Evolutionary conservation across 2,113 vertebrate genomes (phyloP).

Genomic region (Hippocampus barbouri): DNA sequence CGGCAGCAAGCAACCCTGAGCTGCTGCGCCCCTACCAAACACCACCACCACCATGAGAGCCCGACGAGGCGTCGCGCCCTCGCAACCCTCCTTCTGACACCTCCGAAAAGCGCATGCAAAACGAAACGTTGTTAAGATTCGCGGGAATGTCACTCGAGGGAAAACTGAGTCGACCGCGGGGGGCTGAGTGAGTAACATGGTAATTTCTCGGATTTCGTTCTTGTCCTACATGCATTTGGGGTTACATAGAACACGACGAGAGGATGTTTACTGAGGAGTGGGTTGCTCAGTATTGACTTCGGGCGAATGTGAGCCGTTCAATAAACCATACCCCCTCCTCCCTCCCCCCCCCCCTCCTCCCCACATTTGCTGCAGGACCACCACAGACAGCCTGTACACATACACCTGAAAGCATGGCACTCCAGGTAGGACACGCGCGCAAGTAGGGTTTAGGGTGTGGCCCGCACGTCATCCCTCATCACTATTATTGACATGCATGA

Average conservation of each 20-base stretch:
- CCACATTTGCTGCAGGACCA: constrained; percentile 47
- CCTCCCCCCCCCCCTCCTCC: not conserved
- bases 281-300: not conserved
- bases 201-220: not conserved
- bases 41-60: not conserved
- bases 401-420: constrained; percentile 59
- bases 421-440: constrained; percentile 54
- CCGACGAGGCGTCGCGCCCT: not conserved
- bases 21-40: not conserved
- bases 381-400: constrained; percentile 12
- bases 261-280: not conserved
- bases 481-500: not conserved
- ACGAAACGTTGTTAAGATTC: not conserved
- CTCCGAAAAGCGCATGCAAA: not conserved
- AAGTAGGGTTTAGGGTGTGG: constrained; percentile 9
- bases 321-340: not conserved
- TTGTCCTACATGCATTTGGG: not conserved
- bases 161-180: not conserved
- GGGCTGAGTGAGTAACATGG: not conserved
- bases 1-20: not conserved
- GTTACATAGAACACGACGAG: not conserved
- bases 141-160: not conserved
- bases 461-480: not conserved
- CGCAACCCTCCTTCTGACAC: not conserved
- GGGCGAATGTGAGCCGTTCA: not conserved